Percentiles rank a stretch among this genome's conserved stretches.
Evolutionary conservation across 2,888 invertebrate species (phyloP).

Genomic region (Oscheius sp.): DNA sequence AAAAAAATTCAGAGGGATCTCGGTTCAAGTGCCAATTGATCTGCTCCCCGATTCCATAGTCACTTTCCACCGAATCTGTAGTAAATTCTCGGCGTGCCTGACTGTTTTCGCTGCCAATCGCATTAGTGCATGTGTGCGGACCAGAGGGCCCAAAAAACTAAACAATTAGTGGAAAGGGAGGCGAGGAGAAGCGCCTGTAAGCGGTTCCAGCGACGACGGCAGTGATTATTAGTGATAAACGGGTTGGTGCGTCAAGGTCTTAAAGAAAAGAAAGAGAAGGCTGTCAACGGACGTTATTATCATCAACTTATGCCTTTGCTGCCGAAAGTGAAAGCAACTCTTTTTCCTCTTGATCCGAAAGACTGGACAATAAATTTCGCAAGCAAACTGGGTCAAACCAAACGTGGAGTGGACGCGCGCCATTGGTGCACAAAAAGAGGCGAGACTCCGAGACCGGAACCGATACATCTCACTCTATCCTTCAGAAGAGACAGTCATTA

Average conservation of each 20-base stretch:
- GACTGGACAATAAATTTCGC: too few relatives aligned
- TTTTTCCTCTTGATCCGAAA: too few relatives aligned
- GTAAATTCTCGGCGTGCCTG: too few relatives aligned
- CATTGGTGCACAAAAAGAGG: neutral
- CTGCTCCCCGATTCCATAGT: too few relatives aligned
- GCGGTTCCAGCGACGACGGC: conserved; percentile 34
- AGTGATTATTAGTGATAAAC: conserved; percentile 38
- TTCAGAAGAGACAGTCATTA: conserved; percentile 1
- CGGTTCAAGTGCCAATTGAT: too few relatives aligned
- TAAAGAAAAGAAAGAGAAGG: conserved; percentile 17
- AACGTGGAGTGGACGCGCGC: too few relatives aligned
- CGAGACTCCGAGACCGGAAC: conserved; percentile 12
- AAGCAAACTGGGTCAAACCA: neutral
- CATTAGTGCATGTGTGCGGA: neutral
- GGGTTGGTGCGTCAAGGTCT: conserved; percentile 34
- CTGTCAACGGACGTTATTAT: neutral
- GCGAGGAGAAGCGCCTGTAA: conserved; percentile 15
- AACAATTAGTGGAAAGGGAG: conserved; percentile 26
- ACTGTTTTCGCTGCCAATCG: neutral
- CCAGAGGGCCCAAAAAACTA: conserved; percentile 7
- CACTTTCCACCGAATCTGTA: too few relatives aligned
- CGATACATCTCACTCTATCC: conserved; percentile 5
- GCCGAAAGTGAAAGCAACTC: too few relatives aligned
- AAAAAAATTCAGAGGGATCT: too few relatives aligned
- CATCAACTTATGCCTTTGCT: neutral